Evolutionary conservation across 2,888 invertebrate species (phyloP).

Genomic region (Metopia argyrocephala): DNA sequence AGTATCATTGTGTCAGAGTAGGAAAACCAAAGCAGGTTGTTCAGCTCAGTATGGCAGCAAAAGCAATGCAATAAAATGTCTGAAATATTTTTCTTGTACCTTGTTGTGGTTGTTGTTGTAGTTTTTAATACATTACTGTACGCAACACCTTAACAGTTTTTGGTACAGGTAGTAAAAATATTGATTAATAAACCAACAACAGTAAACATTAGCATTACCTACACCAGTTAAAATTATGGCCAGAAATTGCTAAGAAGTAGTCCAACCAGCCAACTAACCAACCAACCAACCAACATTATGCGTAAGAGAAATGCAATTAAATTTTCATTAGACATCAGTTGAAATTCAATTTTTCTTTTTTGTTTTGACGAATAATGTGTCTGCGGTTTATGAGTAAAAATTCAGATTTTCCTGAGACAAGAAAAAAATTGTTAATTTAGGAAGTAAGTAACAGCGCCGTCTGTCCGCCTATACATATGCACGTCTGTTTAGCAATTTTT

Average conservation of each 20-base stretch:
- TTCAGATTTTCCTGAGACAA: neutral
- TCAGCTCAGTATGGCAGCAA: too few species aligned
- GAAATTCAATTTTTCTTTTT: conserved; percentile 31
- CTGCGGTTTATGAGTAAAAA: conserved; percentile 32
- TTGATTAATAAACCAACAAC: neutral
- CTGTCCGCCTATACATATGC: neutral
- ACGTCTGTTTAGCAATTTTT: conserved; percentile 9
- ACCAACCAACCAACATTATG: conserved; percentile 22
- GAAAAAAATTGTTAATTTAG: neutral
- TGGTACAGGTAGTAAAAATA: conserved; percentile 27
- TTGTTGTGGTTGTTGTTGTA: neutral
- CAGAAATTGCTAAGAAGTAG: neutral
- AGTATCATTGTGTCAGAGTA: too few species aligned
- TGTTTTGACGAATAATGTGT: conserved; percentile 48
- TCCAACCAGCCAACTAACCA: neutral
- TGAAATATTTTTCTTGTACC: neutral
- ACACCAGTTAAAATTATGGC: neutral
- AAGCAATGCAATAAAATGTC: neutral
- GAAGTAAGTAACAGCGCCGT: neutral
- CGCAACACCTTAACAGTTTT: neutral
- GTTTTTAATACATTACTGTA: neutral
- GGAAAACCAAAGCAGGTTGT: neutral
- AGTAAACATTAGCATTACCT: neutral
- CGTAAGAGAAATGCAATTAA: conserved; percentile 61
- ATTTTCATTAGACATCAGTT: conserved; percentile 53